These are phyloP conservation scores for Icerya purchasi DNA, from an alignment of 2,888 invertebrate genomes.

Conservation along the genomic window DNA sequence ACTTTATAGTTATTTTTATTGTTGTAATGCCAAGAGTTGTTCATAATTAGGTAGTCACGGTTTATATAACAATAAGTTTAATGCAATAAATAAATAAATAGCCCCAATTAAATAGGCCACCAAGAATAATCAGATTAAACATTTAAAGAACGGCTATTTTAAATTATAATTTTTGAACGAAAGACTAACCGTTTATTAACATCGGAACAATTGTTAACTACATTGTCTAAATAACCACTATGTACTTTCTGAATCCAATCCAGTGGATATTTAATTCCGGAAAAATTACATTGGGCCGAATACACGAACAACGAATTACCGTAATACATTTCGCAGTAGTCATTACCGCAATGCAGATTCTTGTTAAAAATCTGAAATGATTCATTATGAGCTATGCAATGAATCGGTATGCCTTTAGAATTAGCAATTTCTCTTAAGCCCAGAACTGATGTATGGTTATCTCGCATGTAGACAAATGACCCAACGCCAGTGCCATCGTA, in stretches of 20 bases:
- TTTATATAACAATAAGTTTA: too few species aligned
- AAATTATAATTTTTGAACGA: too few species aligned
- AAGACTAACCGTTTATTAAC: too few species aligned
- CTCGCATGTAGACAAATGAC: slow-evolving; percentile 55
- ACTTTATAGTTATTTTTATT: too few species aligned
- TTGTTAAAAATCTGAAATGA: slow-evolving; percentile 28
- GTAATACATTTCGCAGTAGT: background rate
- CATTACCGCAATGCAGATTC: background rate
- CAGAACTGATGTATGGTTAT: slow-evolving; percentile 88
- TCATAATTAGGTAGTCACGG: too few species aligned
- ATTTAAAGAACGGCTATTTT: too few species aligned
- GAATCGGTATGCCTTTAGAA: slow-evolving; percentile 32
- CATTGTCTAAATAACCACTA: slow-evolving; percentile 32
- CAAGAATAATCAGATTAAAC: too few species aligned
- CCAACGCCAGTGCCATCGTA: slow-evolving; percentile 26
- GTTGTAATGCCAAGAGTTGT: too few species aligned
- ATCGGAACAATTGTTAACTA: background rate
- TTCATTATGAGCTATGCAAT: slow-evolving; percentile 36
- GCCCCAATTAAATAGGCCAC: too few species aligned
- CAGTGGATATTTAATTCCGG: slow-evolving; percentile 72
- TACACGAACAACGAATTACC: slow-evolving; percentile 49
- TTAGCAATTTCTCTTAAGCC: slow-evolving; percentile 64
- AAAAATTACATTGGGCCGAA: slow-evolving; percentile 88
- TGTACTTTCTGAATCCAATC: slow-evolving; percentile 41
- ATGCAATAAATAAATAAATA: too few species aligned